Base-by-base conservation (phyloP, 2,888 invertebrate species). In the Drosophila niveifrons region DNA sequence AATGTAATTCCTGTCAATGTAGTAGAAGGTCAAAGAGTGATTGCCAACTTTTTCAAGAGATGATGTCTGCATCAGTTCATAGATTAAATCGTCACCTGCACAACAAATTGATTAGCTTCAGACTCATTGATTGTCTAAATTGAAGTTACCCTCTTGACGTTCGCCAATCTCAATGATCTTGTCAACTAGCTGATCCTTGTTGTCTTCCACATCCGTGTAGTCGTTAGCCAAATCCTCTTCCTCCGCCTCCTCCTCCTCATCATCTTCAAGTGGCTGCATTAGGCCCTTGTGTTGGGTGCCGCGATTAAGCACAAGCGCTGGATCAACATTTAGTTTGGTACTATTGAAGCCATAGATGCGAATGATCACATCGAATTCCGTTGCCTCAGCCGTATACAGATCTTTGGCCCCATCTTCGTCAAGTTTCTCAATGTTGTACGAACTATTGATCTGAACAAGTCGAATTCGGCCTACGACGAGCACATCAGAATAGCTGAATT, bases 21-120 rank as follows among this genome's bases (percentile, higher is more conserved):
- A 91, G 69, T 91, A 90, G 67, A 92, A 92, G 2, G 64, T 56
- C 2, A 92, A 74, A 0, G 87, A 80, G 31, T 87, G 90, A 61
- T 88, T 90, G n/a, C 15, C 39, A 7, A 13, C 9, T 23, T 10
- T 10, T 64, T 64, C 17, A 31, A 9, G 66, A 34, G 6, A 17
- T 0, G 91, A 86, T 3, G 90, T 82, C 59, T 90, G 88, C 71
- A 80, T 86, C 3, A 80, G 82, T 61, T 89, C 83, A 52, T 80
- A 89, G 13, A 91, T 63, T 41, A 91, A 73, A 62, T 75, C 72
- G 63, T 91, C 91, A 28, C 87, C 91, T 91, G 11, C 0, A 29
- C 18, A 47, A 9, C 8, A 29, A 36, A 0, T 46, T 6, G 9
- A 34, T 11, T 23, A 41, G 15, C 36, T 36, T 3, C 36, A 36